Percentiles rank a stretch among this genome's conserved stretches.
Evolutionary conservation across 2,888 invertebrate species (phyloP).

Genomic region (Platynereis dumerilii): DNA sequence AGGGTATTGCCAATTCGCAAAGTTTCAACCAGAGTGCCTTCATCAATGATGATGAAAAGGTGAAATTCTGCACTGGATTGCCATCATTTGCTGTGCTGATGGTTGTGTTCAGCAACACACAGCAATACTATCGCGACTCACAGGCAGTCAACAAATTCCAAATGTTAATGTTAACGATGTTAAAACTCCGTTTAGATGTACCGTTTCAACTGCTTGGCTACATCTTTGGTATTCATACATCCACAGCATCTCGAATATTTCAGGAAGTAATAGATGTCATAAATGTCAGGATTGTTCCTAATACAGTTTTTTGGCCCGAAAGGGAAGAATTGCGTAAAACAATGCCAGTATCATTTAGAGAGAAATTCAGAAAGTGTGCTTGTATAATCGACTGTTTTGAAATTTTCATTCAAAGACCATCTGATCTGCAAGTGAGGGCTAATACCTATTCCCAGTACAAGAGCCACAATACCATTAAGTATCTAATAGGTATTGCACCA

Average conservation of each 20-base stretch:
- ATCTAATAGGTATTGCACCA: conserved; percentile 41
- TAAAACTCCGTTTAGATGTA: conserved; percentile 32
- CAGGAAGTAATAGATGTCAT: conserved; percentile 11
- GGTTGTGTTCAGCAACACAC: conserved; percentile 12
- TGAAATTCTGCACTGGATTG: conserved; percentile 19
- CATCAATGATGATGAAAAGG: conserved; percentile 14
- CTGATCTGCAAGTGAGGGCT: conserved; percentile 3
- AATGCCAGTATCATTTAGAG: conserved; percentile 9
- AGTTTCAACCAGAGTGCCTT: too few species aligned
- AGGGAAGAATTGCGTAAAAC: conserved; percentile 25
- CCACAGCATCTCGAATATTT: conserved; percentile 19
- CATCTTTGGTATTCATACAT: conserved; percentile 12
- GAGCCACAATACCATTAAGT: conserved; percentile 36
- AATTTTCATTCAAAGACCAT: conserved; percentile 14
- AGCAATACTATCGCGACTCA: conserved; percentile 8
- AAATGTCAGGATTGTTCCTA: neutral
- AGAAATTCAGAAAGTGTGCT: conserved; percentile 8
- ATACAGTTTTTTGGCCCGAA: conserved; percentile 21
- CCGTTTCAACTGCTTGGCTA: conserved; percentile 24
- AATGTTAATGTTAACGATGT: conserved; percentile 25
- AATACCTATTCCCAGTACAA: conserved; percentile 22
- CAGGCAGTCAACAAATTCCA: conserved; percentile 28
- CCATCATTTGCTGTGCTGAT: conserved; percentile 19
- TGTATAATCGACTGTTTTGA: conserved; percentile 24
- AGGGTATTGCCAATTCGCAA: too few species aligned